These are phyloP conservation scores for Agelas oroides DNA, from an alignment of 37 sponge, comb jelly and placozoan genomes.

Conservation along the genomic window DNA sequence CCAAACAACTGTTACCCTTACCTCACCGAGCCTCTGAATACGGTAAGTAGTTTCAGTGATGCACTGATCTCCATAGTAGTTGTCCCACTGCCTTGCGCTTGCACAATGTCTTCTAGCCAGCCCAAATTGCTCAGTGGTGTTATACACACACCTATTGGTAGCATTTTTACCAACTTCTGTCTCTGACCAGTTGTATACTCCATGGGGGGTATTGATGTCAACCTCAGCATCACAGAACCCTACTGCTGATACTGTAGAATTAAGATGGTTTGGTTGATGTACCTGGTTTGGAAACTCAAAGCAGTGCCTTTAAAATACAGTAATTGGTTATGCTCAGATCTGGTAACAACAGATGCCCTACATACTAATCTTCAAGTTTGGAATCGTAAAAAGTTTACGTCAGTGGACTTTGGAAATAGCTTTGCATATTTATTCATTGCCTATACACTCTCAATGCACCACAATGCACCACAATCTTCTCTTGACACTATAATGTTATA, in stretches of 20 bases:
- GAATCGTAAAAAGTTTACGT: no score
- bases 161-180: not conserved
- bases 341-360: no score
- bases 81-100: not conserved
- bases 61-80: not conserved
- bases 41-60: not conserved
- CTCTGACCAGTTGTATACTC: conserved; percentile 1
- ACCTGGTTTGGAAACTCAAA: no score
- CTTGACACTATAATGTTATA: no score
- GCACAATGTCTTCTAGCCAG: not conserved
- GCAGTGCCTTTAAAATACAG: no score
- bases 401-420: no score
- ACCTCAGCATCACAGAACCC: conserved; percentile 3
- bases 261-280: no score
- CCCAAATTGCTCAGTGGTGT: not conserved
- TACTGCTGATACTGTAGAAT: not conserved
- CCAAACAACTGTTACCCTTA: not conserved
- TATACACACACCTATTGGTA: not conserved
- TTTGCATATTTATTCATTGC: no score
- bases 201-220: not conserved
- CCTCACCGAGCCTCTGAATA: not conserved
- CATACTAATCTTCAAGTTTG: no score
- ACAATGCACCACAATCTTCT: no score
- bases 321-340: no score
- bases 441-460: no score